Percentiles rank a stretch among this genome's conserved stretches.
These are phyloP conservation scores for Epinephelus lanceolatus DNA, from an alignment of 2,113 vertebrate genomes.

Conservation along the genomic window DNA sequence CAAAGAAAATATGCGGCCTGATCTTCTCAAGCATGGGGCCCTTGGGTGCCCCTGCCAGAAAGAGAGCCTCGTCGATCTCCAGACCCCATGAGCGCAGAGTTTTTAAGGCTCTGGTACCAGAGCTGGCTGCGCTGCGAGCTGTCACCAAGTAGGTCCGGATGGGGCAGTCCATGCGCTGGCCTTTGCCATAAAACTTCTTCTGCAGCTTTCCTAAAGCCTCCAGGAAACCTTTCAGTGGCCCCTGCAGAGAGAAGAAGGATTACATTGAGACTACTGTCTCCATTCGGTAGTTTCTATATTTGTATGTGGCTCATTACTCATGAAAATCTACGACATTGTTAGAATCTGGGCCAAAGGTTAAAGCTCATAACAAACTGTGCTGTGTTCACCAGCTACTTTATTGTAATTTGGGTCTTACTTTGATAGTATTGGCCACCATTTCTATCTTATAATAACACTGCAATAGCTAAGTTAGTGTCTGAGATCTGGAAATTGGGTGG, in stretches of 20 bases:
- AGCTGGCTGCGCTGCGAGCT: slow-evolving; percentile 93
- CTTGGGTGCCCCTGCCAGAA: slow-evolving; percentile 94
- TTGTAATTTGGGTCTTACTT: neutral
- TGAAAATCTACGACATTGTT: neutral
- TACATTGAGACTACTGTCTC: neutral
- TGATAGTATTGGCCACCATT: neutral
- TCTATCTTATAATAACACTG: neutral
- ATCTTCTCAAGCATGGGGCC: slow-evolving; percentile 95
- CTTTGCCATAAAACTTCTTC: slow-evolving; percentile 95
- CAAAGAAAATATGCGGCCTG: slow-evolving; percentile 95
- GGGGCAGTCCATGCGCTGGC: slow-evolving; percentile 92
- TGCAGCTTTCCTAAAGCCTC: slow-evolving; percentile 94
- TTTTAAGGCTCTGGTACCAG: slow-evolving; percentile 92
- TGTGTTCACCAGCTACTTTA: neutral
- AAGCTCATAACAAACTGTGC: neutral
- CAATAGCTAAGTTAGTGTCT: neutral
- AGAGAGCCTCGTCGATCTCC: slow-evolving; percentile 95
- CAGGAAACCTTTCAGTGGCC: slow-evolving; percentile 94
- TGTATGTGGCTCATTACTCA: neutral
- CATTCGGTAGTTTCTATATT: neutral
- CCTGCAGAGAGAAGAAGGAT: slow-evolving; percentile 77
- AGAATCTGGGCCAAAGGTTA: neutral
- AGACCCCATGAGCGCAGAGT: slow-evolving; percentile 95
- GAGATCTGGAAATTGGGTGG: neutral
- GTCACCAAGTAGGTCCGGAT: slow-evolving; percentile 97